Evolutionary conservation across 2,797 vertebrate species (phyloP).

Genomic region (Meriones psammophilus): DNA sequence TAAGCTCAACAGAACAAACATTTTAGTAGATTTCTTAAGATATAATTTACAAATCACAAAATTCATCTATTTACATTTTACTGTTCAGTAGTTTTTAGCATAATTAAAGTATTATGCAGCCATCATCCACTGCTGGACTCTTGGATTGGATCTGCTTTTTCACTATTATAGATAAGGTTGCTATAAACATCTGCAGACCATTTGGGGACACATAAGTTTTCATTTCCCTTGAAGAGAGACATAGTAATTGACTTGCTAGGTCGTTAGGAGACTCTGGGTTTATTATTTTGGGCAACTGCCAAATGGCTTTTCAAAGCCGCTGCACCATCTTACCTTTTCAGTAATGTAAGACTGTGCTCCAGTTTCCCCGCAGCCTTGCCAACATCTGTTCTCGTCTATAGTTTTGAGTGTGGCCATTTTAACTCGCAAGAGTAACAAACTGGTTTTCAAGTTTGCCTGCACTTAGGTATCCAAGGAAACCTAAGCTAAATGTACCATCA

Average conservation of each 20-base stretch:
- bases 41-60: not conserved
- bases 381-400: not conserved
- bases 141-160: not conserved
- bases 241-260: not conserved
- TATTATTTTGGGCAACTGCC: not conserved
- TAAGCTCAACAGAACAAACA: constrained; percentile 14
- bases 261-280: not conserved
- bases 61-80: not conserved
- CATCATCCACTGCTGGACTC: not conserved
- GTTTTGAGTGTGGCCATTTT: not conserved
- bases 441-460: not conserved
- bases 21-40: not conserved
- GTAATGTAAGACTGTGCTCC: not conserved
- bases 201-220: not conserved
- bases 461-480: not conserved
- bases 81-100: not conserved
- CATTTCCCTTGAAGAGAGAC: not conserved
- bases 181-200: not conserved
- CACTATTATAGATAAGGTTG: not conserved
- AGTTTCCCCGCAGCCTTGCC: not conserved
- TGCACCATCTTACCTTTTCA: not conserved
- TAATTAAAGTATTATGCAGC: not conserved
- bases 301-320: constrained; percentile 31
- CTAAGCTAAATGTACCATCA: not conserved
- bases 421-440: not conserved